These are phyloP conservation scores for Philopedon plagiatum DNA, from an alignment of 2,888 invertebrate species.

Conservation along the genomic window DNA sequence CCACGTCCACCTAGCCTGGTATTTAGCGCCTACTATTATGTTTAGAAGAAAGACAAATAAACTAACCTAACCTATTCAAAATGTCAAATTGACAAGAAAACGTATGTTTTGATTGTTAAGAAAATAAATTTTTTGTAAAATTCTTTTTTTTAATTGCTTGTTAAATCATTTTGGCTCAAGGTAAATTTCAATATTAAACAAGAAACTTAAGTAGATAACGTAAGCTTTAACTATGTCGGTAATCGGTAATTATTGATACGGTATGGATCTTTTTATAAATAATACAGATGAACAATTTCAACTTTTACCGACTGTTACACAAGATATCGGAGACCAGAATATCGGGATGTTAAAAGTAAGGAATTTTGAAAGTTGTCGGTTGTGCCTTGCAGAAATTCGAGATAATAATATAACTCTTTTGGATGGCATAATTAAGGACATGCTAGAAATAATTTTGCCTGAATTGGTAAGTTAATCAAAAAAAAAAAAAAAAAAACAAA, in stretches of 20 bases:
- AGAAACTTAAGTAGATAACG: not conserved
- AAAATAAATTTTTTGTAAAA: not conserved
- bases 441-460: conserved; percentile 45
- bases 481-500: too few relatives aligned
- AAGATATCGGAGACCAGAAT: not conserved
- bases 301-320: not conserved
- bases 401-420: conserved; percentile 22
- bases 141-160: not conserved
- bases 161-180: too few relatives aligned
- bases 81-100: not conserved
- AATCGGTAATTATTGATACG: not conserved
- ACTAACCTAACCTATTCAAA: not conserved
- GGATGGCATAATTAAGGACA: conserved; percentile 45
- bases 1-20: too few relatives aligned
- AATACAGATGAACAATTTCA: not conserved
- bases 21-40: not conserved
- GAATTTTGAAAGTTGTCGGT: conserved; percentile 27
- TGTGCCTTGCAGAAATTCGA: conserved; percentile 42
- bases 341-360: not conserved
- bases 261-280: not conserved
- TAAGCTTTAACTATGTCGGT: not conserved
- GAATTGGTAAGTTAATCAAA: conserved; percentile 44
- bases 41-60: not conserved
- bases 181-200: not conserved
- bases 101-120: conserved; percentile 6